A percentile compares a stretch with the other conserved stretches of the same genome.
phyloP scores from a whole-genome alignment of 2,113 vertebrate species.

The Gorsachius goisagi region DNA sequence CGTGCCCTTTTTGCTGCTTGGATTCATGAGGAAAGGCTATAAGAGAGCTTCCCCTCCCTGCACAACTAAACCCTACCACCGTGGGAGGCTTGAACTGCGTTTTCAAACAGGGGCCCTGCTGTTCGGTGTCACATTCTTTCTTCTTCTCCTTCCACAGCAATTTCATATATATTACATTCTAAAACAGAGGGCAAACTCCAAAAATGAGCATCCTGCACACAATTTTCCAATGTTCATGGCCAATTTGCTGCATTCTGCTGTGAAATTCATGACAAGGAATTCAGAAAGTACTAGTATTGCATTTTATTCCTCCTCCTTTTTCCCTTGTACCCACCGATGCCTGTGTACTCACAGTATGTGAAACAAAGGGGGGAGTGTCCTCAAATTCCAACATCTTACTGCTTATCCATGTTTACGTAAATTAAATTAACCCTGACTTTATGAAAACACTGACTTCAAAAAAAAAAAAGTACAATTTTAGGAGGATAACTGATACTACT shows the following conservation, averaged over 20 bases:
- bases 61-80: not conserved
- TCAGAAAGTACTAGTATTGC: not conserved
- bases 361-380: not conserved
- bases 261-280: constrained; percentile 23
- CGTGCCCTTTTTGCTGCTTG: constrained; percentile 60
- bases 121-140: constrained; percentile 48
- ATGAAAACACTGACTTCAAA: not conserved
- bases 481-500: not conserved
- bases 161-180: constrained; percentile 53
- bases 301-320: not conserved
- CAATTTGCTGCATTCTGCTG: constrained; percentile 39
- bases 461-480: not conserved
- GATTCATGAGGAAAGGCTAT: constrained; percentile 44
- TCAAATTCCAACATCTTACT: not conserved
- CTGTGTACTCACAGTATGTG: not conserved
- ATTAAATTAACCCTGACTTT: not conserved
- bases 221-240: constrained; percentile 40
- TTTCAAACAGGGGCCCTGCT: constrained; percentile 66
- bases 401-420: not conserved
- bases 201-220: constrained; percentile 39
- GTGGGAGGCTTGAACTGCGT: constrained; percentile 26
- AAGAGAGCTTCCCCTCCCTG: not conserved
- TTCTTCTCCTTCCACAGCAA: constrained; percentile 45
- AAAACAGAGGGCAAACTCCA: constrained; percentile 55
- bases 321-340: not conserved